Conservation (phyloP, 1,140 invertebrate genomes). For the Bombus affinis region DNA sequence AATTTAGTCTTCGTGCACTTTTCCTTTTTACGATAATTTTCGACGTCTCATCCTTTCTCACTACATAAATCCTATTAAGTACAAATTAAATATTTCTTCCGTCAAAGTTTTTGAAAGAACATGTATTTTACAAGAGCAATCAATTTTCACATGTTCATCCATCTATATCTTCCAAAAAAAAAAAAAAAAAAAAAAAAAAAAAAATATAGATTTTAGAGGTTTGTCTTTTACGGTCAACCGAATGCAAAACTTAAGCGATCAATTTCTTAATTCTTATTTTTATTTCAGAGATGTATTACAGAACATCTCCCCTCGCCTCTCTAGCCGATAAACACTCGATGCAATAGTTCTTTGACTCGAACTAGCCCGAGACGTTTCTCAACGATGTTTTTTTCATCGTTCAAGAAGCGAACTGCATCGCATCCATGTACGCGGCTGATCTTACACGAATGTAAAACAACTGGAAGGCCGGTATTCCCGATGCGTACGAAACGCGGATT, state of each 20-base stretch:
- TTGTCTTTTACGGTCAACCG: not conserved
- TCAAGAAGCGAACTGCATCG: not conserved
- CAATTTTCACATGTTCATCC: no score
- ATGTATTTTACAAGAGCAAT: not conserved
- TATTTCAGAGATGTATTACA: not conserved
- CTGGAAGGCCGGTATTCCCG: not conserved
- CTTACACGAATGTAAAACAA: constrained; percentile 27
- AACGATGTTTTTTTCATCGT: not conserved
- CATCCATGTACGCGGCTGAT: no score
- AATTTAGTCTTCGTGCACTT: not conserved
- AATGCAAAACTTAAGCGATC: not conserved
- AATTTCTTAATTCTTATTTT: not conserved
- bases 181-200: no score
- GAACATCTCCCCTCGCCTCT: not conserved
- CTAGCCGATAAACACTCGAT: not conserved
- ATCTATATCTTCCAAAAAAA: not conserved
- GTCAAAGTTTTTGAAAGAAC: not conserved
- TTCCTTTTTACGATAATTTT: not conserved
- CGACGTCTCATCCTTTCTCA: not conserved
- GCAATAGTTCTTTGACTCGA: not conserved
- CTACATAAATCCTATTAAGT: not conserved
- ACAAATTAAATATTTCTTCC: not conserved
- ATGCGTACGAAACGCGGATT: not conserved
- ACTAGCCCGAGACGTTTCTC: not conserved
- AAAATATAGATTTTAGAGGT: not conserved